Percentiles rank a stretch among this genome's conserved stretches.
Conservation (phyloP, 2,113 vertebrate genomes). For the Lagenorhynchus albirostris region DNA sequence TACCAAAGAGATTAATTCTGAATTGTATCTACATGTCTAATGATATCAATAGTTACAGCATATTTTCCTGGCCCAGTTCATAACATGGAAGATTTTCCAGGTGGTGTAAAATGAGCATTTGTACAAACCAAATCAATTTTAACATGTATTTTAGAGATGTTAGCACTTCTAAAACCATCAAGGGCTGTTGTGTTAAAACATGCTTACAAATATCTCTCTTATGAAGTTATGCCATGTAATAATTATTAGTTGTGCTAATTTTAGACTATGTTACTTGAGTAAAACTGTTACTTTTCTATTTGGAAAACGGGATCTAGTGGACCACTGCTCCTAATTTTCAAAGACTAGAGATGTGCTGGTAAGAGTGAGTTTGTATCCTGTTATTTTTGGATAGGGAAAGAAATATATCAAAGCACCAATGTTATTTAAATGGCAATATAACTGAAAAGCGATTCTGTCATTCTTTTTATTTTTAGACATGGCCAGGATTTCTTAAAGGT, state of each 20-base stretch:
- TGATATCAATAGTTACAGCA: neutral
- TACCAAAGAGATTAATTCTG: neutral
- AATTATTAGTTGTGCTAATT: neutral
- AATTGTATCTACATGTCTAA: neutral
- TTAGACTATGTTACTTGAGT: neutral
- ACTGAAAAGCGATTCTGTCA: neutral
- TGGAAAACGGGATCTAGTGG: neutral
- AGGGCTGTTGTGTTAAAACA: neutral
- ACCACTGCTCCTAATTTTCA: neutral
- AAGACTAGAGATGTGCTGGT: neutral
- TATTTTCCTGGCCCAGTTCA: neutral
- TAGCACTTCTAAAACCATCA: neutral
- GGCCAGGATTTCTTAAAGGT: neutral
- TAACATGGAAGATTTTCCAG: neutral
- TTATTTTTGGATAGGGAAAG: neutral
- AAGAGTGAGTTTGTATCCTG: neutral
- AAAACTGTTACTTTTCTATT: neutral
- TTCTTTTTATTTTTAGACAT: slow-evolving; percentile 16
- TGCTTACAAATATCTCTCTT: neutral
- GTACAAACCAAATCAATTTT: neutral
- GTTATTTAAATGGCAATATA: neutral
- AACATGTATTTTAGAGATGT: neutral
- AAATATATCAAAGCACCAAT: neutral
- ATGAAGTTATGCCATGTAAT: neutral
- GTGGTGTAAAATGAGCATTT: neutral